Evolutionary conservation across 2,797 vertebrate species (phyloP), one percentile per base, ranked within the genome.

Genomic region (Rhinichthys osculus): DNA sequence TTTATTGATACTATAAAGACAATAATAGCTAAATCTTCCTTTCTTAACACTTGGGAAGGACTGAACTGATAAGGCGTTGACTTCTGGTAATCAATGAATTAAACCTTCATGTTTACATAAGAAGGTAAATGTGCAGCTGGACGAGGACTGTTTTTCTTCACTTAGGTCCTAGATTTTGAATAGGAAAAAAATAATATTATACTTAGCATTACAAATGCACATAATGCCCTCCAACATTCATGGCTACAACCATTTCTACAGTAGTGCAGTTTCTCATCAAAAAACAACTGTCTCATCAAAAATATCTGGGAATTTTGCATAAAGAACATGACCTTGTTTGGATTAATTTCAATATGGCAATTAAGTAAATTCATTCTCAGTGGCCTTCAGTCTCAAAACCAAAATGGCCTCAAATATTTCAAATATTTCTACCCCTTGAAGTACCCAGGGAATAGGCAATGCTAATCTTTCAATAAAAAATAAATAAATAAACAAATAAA

Each of bases 31-130:
- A 11, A 50, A 66, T 62, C 57, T 38, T 73, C 50, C 16, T 82
- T 64, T 35, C n/a, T 62, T 73, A 73, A 73, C 81, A 64, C 27
- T 64, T 50, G 14, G 57, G 44, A 66, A 21, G 82, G 30, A 13
- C 72, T 19, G 44, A 52, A 81, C 64, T 16, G 35, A 64, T 64
- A 79, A 66, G 33, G 81, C 23, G 1, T 33, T 54, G 19, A 38
- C 44, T 71, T 42, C 19, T 17, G 30, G 4, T n/a, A 70, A 70
- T 13, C 4, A 23, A 13, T 67, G 1, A 33, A 62, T 42, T 42
- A 14, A 62, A 27, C 33, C 21, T 59, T 57, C 52, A 54, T 78
- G 77, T 79, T 62, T 44, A 80, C 6, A 54, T n/a, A 17, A 69
- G 10, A 35, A 21, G 33, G 19, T n/a, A 35, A 23, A 76, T 3